Conservation (phyloP, 1,140 invertebrate species). For the Hestina assimilis region DNA sequence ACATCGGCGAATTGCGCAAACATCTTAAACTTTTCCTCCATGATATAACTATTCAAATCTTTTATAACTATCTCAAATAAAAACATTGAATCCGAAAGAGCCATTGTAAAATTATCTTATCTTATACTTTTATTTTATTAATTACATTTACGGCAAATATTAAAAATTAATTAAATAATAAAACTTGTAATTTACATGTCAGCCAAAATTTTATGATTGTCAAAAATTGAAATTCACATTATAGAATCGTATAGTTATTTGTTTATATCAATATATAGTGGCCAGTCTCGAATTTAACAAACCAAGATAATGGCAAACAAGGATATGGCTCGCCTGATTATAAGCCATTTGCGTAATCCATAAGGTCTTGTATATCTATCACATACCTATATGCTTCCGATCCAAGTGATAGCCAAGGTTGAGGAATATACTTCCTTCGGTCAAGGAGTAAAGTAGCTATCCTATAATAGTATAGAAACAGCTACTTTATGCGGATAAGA, state of each 20-base stretch:
- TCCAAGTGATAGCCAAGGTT: no score
- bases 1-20: conserved; percentile 50
- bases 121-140: conserved; percentile 14
- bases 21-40: conserved; percentile 42
- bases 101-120: conserved; percentile 43
- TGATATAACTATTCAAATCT: conserved; percentile 38
- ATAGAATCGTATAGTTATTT: conserved; percentile 10
- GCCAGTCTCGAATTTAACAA: no score
- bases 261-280: neutral
- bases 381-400: no score
- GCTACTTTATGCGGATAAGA: no score
- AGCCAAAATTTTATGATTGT: conserved; percentile 34
- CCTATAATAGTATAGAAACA: no score
- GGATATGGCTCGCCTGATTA: no score
- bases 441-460: no score
- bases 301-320: no score
- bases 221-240: no score
- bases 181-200: conserved; percentile 53
- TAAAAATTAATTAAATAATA: conserved; percentile 24
- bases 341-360: no score
- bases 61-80: conserved; percentile 59
- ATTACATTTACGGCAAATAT: conserved; percentile 21
- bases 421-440: no score
- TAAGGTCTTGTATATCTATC: no score
- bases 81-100: conserved; percentile 63